Evolutionary conservation across 2,797 vertebrate genomes (phyloP), one percentile per base, ranked within the genome.

Genomic region (Sebastes trivittatus): DNA sequence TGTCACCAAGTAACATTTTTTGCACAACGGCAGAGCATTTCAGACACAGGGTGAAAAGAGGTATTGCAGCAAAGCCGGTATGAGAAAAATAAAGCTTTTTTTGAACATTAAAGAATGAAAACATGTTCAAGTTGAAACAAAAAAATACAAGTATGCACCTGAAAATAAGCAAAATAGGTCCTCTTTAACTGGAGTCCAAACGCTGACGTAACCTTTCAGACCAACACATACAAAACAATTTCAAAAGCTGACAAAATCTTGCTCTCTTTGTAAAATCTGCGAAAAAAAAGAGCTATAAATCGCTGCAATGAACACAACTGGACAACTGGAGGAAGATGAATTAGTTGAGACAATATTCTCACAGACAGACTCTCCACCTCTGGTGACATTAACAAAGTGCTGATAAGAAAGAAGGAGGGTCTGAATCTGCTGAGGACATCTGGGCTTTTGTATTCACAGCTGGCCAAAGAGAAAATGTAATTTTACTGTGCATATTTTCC

Each of bases 261-360:
- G 14, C 20, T 62, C 64, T 54, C 20, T 27, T 56, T 61, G 27
- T 75, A 46, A 13, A 10, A 29, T n/a, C 58, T 56, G 38, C 23
- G 55, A 25, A 36, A 34, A 42, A 13, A 75, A 25, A 29, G 2
- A 71, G 11, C 56, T 34, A 29, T 11, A 60, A 67, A 74, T 65
- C 11, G 25, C 34, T 27, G 32, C 73, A 74, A 14, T 38, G 77
- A 89, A 86, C 58, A 76, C 36, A 38, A 38, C 36, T 16, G 11
- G 32, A 29, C 1, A 34, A 82, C 9, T 7, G 7, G 4, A 63
- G 27, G 59, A 65, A 55, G 30, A 74, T 18, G 1, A 76, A 82
- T 74, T 61, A 58, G 72, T 63, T 65, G 25, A 85, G 38, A 87
- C 59, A 80, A 88, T 77, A 83, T 88, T 79, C 63, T 80, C 46